Evolutionary conservation across 2,888 invertebrate genomes (phyloP).

Genomic region (Caenorhabditis drosophilae): DNA sequence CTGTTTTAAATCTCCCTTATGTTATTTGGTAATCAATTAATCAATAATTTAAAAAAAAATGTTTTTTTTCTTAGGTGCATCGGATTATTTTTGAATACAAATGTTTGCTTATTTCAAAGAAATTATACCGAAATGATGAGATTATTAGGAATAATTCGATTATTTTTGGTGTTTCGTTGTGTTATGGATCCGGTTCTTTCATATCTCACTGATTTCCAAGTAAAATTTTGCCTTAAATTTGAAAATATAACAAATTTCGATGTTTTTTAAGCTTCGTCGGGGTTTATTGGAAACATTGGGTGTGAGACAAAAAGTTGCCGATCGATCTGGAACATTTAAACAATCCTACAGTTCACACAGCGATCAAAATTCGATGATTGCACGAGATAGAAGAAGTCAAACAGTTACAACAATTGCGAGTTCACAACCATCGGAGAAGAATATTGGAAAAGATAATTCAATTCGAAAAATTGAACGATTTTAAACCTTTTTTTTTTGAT

Average conservation of each 20-base stretch:
- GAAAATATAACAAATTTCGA: background rate
- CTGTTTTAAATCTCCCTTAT: slow-evolving; percentile 60
- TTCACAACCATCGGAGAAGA: slow-evolving; percentile 27
- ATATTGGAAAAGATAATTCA: slow-evolving; percentile 10
- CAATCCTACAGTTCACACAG: slow-evolving; percentile 23
- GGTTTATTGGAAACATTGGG: slow-evolving; percentile 36
- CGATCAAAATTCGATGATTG: slow-evolving; percentile 33
- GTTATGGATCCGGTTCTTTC: slow-evolving; percentile 61
- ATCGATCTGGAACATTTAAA: slow-evolving; percentile 20
- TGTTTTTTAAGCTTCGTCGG: slow-evolving; percentile 28
- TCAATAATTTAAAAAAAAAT: background rate
- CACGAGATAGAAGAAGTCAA: slow-evolving; percentile 34
- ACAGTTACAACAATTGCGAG: slow-evolving; percentile 43
- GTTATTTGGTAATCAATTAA: slow-evolving; percentile 54
- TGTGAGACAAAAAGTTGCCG: slow-evolving; percentile 21
- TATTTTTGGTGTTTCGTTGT: slow-evolving; percentile 54
- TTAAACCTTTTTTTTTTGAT: slow-evolving; percentile 6
- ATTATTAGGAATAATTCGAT: slow-evolving; percentile 46
- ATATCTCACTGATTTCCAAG: slow-evolving; percentile 65
- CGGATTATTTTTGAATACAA: slow-evolving; percentile 39
- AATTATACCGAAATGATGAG: slow-evolving; percentile 58
- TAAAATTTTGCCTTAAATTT: slow-evolving; percentile 9
- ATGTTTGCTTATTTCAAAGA: slow-evolving; percentile 58
- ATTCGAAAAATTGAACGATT: slow-evolving; percentile 26
- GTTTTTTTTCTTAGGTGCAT: slow-evolving; percentile 50